Evolutionary conservation across 2,888 invertebrate genomes (phyloP), one percentile per base, ranked within the genome.

Genomic region (Drosophila lutescens): DNA sequence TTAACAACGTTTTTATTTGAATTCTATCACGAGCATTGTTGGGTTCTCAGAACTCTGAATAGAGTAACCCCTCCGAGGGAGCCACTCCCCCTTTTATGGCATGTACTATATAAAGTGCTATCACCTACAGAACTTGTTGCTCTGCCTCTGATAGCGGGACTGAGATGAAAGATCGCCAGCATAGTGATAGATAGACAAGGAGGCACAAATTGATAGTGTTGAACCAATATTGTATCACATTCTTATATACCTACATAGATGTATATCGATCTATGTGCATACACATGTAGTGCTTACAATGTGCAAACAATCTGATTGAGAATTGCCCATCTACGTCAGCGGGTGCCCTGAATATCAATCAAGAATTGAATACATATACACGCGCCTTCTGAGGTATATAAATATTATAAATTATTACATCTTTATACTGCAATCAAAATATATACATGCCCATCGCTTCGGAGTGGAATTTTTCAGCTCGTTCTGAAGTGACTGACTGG

Each of bases 161-260:
- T 9, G 20, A 60, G 41, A 32, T 40, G 49, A 40, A 17, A 47
- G 23, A 17, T 53, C 13, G 44, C 17, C 55, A 26, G 38, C 40
- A 38, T 8, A 15, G 59, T 20, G n/a, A 58, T 38, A 58, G 58
- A 58, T 58, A 57, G 57, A 10, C 4, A 36, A 53, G 43, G 60
- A 6, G 17, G 10, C 13, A 51, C 8, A 49, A 71, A 71, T 59
- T 76, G 77, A 79, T 81, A 81, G 66, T 65, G 79, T 62, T 17
- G 30, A 59, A 30, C 34, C 53, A 38, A 65, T 68, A 58, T n/a
- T 30, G 54, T 60, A 46, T 43, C 20, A 30, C 23, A 43, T 59
- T 17, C 57, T 38, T 44, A 34, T 15, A 32, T 38, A 47, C 20
- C 20, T 20, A 26, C 26, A 6, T 26, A 26, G 5, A 26, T 6